Conservation (phyloP, 1,140 invertebrate species). For the Sminthurides bifidus region DNA sequence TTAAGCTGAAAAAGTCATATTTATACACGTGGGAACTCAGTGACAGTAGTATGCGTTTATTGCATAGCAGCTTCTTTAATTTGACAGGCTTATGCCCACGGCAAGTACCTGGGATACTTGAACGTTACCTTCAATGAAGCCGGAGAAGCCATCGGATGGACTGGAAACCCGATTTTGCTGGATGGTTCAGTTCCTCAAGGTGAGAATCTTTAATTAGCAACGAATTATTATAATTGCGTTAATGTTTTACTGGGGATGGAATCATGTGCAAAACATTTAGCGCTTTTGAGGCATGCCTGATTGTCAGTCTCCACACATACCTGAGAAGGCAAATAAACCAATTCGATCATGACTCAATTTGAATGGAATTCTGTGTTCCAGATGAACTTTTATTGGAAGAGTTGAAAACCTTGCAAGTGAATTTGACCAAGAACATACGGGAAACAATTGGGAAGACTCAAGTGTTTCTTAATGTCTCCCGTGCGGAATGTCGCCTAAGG, state of each 20-base stretch:
- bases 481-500: conserved; percentile 34
- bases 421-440: conserved; percentile 44
- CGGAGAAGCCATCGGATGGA: conserved; percentile 55
- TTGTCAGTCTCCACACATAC: no score
- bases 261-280: no score
- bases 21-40: no score
- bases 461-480: conserved; percentile 50
- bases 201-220: no score
- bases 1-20: no score
- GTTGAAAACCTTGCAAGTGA: conserved; percentile 47
- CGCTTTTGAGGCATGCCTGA: no score
- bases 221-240: no score
- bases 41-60: no score
- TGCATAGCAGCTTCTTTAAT: no score
- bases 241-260: neutral
- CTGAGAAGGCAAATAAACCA: no score
- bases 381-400: conserved; percentile 52
- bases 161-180: conserved; percentile 71
- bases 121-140: conserved; percentile 55
- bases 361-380: no score
- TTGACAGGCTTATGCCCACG: conserved; percentile 72
- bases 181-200: conserved; percentile 51
- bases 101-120: conserved; percentile 77
- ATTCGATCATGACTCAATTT: no score
- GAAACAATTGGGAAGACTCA: conserved; percentile 50